Conservation (phyloP, 1,140 invertebrate genomes). For the Ylistrum balloti region DNA sequence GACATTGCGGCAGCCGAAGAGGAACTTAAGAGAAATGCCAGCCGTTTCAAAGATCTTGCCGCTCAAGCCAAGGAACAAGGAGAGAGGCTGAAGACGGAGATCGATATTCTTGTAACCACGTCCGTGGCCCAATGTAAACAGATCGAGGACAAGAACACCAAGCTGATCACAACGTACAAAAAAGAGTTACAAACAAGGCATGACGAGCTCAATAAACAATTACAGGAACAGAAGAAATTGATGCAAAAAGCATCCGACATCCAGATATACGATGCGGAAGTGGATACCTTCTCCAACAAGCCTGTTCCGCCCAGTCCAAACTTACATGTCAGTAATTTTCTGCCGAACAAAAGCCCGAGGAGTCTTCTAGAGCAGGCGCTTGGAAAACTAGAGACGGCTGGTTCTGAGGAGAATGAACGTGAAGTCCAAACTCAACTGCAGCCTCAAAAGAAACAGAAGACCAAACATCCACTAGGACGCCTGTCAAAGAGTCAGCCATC, state of each 20-base stretch:
- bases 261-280: slow-evolving; percentile 3
- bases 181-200: not conserved
- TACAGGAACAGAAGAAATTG: not conserved
- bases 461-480: not conserved
- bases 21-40: not conserved
- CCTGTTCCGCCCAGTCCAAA: not conserved
- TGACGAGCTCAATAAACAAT: not conserved
- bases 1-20: not conserved
- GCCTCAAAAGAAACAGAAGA: not conserved
- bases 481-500: not conserved
- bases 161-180: slow-evolving; percentile 14
- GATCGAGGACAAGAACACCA: slow-evolving; percentile 7
- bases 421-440: not conserved
- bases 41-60: slow-evolving; percentile 2
- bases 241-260: slow-evolving; percentile 17
- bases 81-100: not conserved
- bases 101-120: not conserved
- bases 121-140: not conserved
- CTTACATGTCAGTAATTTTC: not conserved
- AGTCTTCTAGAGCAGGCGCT: not conserved
- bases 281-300: not conserved
- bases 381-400: not conserved
- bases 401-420: not conserved
- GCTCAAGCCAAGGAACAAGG: not conserved
- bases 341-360: slow-evolving; percentile 13